A percentile compares a stretch with the other conserved stretches of the same genome.
phyloP scores from a whole-genome alignment of 2,888 invertebrate species.

The Malacosoma neustria region DNA sequence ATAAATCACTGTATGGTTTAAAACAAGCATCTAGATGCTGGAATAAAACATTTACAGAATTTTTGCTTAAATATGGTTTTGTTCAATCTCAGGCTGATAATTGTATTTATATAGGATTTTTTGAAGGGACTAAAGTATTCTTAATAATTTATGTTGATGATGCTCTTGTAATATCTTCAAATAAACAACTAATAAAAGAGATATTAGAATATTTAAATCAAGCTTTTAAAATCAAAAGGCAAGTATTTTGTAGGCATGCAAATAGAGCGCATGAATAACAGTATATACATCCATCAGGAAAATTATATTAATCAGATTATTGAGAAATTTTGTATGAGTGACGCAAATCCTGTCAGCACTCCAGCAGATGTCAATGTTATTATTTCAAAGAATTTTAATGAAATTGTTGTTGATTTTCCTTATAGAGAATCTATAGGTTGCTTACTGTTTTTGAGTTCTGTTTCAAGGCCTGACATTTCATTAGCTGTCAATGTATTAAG shows the following conservation, averaged over 20 bases:
- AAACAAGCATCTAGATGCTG: constrained; percentile 20
- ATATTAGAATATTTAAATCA: constrained; percentile 13
- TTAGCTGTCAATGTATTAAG: constrained; percentile 14
- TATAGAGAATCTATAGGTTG: constrained; percentile 16
- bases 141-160: constrained; percentile 25
- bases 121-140: constrained; percentile 14
- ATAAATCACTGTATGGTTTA: constrained; percentile 19
- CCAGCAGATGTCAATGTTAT: constrained; percentile 11
- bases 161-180: constrained; percentile 4
- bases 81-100: constrained; percentile 12
- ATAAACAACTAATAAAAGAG: constrained; percentile 4
- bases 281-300: constrained; percentile 14
- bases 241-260: constrained; percentile 19
- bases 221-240: constrained; percentile 16
- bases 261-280: constrained; percentile 10
- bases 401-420: constrained; percentile 8
- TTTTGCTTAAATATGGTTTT: constrained; percentile 18
- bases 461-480: constrained; percentile 13
- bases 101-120: constrained; percentile 18
- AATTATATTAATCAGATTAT: constrained; percentile 14
- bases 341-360: constrained; percentile 11
- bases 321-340: constrained; percentile 16
- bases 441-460: constrained; percentile 15
- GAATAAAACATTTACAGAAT: constrained; percentile 15
- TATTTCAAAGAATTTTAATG: constrained; percentile 7